Percentiles rank a stretch among this genome's conserved stretches.
Conservation (phyloP, 1,140 invertebrate species). For the Drosophila kepulauana region DNA sequence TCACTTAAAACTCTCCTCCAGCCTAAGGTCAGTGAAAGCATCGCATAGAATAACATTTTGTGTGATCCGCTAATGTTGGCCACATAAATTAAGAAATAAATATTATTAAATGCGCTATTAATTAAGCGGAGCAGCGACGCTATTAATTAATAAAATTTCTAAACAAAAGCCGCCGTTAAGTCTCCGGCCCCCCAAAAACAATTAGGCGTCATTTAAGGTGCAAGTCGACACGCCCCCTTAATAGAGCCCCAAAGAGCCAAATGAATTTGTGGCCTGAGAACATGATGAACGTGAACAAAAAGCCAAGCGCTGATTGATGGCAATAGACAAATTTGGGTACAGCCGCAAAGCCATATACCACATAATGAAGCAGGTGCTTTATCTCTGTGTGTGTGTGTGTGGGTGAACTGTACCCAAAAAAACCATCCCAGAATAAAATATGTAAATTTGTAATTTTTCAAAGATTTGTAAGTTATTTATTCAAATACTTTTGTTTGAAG, state of each 20-base stretch:
- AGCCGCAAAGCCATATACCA: conserved; percentile 17
- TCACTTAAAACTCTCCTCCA: conserved; percentile 21
- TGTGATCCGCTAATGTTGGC: conserved; percentile 55
- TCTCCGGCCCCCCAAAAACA: conserved; percentile 63
- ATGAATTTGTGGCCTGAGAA: conserved; percentile 24
- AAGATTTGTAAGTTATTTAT: conserved; percentile 79
- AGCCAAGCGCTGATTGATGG: conserved; percentile 69
- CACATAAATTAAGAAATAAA: conserved; percentile 71
- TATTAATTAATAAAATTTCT: conserved; percentile 77
- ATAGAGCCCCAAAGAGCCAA: conserved; percentile 40
- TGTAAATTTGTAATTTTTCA: conserved; percentile 42
- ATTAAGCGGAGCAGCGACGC: conserved; percentile 57
- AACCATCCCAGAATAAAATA: not conserved
- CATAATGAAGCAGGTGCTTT: conserved; percentile 37
- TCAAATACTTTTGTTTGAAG: conserved; percentile 71
- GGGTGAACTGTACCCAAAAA: not conserved
- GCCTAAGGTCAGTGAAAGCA: conserved; percentile 69
- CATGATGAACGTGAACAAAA: conserved; percentile 39
- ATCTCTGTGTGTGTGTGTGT: not conserved
- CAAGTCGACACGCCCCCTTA: conserved; percentile 61
- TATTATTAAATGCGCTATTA: conserved; percentile 75
- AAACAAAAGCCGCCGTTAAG: conserved; percentile 61
- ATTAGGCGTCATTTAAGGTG: conserved; percentile 79
- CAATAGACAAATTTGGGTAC: conserved; percentile 54
- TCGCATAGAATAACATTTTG: not conserved